Evolutionary conservation across 2,888 invertebrate genomes (phyloP).

Genomic region (Pseudococcus viburni): DNA sequence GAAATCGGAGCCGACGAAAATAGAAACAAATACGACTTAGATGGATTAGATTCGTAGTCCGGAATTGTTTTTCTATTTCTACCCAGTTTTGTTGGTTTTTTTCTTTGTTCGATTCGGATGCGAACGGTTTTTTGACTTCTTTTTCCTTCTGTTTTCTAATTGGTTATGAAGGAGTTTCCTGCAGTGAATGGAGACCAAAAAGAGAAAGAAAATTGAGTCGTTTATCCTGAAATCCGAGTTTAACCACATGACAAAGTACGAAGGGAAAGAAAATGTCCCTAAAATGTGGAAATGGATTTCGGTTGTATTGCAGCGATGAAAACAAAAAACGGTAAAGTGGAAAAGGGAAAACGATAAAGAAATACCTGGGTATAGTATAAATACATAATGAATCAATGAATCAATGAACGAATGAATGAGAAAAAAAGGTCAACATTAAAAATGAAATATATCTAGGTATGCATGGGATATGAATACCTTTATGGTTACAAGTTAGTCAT

Average conservation of each 20-base stretch:
- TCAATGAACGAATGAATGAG: too few relatives aligned
- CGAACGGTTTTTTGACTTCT: neutral
- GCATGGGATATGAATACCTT: too few relatives aligned
- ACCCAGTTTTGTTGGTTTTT: neutral
- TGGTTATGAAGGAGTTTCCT: neutral
- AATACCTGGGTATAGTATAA: too few relatives aligned
- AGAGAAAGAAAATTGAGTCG: neutral
- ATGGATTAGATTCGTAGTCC: conserved; percentile 10
- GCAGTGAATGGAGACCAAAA: neutral
- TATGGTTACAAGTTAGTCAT: too few relatives aligned
- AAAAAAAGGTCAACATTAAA: too few relatives aligned
- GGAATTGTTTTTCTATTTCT: neutral
- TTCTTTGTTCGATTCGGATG: neutral
- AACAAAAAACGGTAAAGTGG: too few relatives aligned
- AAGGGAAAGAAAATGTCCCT: neutral
- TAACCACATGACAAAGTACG: neutral
- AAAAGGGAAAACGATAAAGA: too few relatives aligned
- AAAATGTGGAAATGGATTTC: neutral
- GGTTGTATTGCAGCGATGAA: neutral
- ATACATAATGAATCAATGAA: too few relatives aligned
- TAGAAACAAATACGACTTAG: conserved; percentile 45
- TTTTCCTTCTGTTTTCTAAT: neutral
- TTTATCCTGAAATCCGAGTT: neutral
- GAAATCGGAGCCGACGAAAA: conserved; percentile 43
- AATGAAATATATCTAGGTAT: too few relatives aligned